Evolutionary conservation across 1,140 invertebrate genomes (phyloP).

Genomic region (Pygmarrhopalites habei): DNA sequence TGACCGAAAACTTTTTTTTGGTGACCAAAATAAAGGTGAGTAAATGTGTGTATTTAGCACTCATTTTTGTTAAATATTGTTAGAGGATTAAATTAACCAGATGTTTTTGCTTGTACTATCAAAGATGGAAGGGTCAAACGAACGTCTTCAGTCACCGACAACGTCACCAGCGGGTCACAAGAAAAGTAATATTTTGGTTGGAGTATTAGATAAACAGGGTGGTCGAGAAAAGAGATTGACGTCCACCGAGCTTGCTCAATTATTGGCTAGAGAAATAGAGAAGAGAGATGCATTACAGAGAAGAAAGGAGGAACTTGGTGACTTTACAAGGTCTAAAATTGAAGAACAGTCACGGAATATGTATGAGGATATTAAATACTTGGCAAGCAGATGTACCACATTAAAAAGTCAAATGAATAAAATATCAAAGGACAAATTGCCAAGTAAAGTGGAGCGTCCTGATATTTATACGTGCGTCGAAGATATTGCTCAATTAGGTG

Average conservation of each 20-base stretch:
- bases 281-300: not conserved
- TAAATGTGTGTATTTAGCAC: too few species aligned
- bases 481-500: constrained; percentile 21
- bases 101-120: too few species aligned
- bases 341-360: not conserved
- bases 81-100: too few species aligned
- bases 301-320: not conserved
- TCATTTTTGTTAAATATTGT: too few species aligned
- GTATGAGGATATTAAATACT: not conserved
- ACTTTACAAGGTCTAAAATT: not conserved
- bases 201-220: not conserved
- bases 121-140: too few species aligned
- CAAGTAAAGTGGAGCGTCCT: constrained; percentile 24
- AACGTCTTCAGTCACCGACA: too few species aligned
- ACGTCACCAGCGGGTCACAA: too few species aligned
- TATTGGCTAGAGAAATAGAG: constrained; percentile 2
- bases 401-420: constrained; percentile 19
- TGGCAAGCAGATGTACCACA: not conserved
- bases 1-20: too few species aligned
- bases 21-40: too few species aligned
- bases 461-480: constrained; percentile 27
- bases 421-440: constrained; percentile 25
- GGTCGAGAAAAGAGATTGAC: not conserved
- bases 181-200: too few species aligned
- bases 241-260: not conserved